Base-by-base conservation (phyloP, 2,797 vertebrate species). In the Babyrousa celebensis region DNA sequence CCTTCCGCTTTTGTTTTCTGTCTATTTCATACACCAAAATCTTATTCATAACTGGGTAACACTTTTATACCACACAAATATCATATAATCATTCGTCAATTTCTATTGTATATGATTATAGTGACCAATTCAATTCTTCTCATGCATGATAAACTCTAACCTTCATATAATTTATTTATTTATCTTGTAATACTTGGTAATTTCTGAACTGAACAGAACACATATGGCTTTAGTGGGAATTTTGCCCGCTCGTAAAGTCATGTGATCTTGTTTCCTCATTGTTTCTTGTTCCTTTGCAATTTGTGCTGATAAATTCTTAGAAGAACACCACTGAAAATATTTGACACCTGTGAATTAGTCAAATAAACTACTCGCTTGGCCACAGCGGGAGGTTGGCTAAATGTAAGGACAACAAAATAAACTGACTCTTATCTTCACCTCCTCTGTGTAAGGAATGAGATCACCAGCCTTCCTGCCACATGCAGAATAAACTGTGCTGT, bases 31-130 rank as follows among this genome's bases (percentile, higher is more conserved):
- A 8, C 58, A 72, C 29, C 54, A 40, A 17, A 40, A 17, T 62
- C 32, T 88, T 91, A 91, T 52, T 78, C 32, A 80, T 93, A 93
- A 92, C 27, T 89, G 27, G 15, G 10, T 93, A 88, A 92, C 29
- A 90, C 11, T 78, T 89, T 91, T 85, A 84, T 40, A 68, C 29
- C n/a, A 16, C 27, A 94, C 16, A 93, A 60, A 83, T 85, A 84
- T 40, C 71, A 87, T 20, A 0, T 62, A 92, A 32, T 87, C 58
- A 71, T 63, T 86, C 40, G 71, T 87, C 27, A 63, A 75, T 85
- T 91, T 82, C 79, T 93, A 17, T 83, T 82, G 3, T 74, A 48
- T 88, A 65, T 77, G 25, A 71, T 36, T 62, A 74, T 32, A 56
- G 27, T 94, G 40, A 91, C 52, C 72, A 75, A 43, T 18, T 75